These are phyloP conservation scores for Psammodynastes pulverulentus DNA, from an alignment of 2,113 vertebrate species.

Conservation along the genomic window DNA sequence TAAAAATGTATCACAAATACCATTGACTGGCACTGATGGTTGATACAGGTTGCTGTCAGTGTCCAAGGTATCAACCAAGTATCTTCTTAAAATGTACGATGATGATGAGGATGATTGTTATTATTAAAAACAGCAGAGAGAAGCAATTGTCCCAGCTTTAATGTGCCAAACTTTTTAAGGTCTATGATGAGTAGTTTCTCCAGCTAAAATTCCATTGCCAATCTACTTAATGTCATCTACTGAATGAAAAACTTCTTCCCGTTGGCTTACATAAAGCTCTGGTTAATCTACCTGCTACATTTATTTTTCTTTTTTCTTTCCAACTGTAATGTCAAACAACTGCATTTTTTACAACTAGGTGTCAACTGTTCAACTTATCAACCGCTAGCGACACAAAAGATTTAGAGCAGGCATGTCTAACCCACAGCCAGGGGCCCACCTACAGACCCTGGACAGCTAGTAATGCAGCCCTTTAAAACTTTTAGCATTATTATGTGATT, in stretches of 20 bases:
- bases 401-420: neutral
- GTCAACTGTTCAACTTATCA: neutral
- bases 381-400: neutral
- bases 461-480: neutral
- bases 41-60: no score
- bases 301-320: neutral
- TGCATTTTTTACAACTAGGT: neutral
- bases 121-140: neutral
- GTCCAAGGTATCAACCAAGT: no score
- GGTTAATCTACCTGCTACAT: neutral
- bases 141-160: neutral
- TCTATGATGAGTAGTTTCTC: neutral
- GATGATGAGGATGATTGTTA: no score
- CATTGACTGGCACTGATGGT: no score
- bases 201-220: neutral
- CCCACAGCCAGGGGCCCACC: neutral
- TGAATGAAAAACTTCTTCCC: neutral
- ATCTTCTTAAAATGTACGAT: no score
- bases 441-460: neutral
- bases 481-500: neutral
- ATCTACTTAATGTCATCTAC: neutral
- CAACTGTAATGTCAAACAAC: neutral
- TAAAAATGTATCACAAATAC: no score
- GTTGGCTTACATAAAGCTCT: neutral
- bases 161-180: neutral